Evolutionary conservation across 2,888 invertebrate genomes (phyloP).

Genomic region (Craniophora ligustri): DNA sequence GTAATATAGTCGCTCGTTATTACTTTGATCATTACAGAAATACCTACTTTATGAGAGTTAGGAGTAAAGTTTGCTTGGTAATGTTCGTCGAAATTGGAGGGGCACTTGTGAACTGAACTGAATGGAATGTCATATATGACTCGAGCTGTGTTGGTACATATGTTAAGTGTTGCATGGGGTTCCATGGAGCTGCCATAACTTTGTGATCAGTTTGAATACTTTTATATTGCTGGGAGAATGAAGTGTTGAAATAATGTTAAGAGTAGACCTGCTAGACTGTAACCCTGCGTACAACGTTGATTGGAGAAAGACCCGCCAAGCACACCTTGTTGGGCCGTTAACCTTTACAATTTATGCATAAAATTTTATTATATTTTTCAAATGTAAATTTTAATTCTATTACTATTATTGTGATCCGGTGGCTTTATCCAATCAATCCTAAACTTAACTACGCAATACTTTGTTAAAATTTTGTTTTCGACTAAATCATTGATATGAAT

Average conservation of each 20-base stretch:
- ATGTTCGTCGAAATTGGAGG: slow-evolving; percentile 60
- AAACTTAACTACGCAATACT: slow-evolving; percentile 77
- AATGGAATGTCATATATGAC: slow-evolving; percentile 81
- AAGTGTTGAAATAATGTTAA: slow-evolving; percentile 83
- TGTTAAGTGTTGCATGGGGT: slow-evolving; percentile 84
- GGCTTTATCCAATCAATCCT: slow-evolving; percentile 85
- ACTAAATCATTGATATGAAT: slow-evolving; percentile 85
- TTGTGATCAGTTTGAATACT: slow-evolving; percentile 88
- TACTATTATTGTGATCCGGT: slow-evolving; percentile 59
- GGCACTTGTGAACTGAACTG: slow-evolving; percentile 72
- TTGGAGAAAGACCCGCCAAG: slow-evolving; percentile 77
- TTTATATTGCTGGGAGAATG: slow-evolving; percentile 86
- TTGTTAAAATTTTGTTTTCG: slow-evolving; percentile 86
- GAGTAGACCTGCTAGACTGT: slow-evolving; percentile 87
- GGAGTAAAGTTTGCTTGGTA: slow-evolving; percentile 69
- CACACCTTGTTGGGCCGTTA: slow-evolving; percentile 63
- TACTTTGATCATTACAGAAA: slow-evolving; percentile 56
- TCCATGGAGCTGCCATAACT: slow-evolving; percentile 86
- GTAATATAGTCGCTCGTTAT: slow-evolving; percentile 57
- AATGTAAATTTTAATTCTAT: slow-evolving; percentile 49
- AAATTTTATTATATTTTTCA: slow-evolving; percentile 64
- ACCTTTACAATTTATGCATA: slow-evolving; percentile 66
- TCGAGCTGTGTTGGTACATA: slow-evolving; percentile 75
- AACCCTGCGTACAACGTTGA: slow-evolving; percentile 79
- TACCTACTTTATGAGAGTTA: slow-evolving; percentile 56